These are phyloP conservation scores for Andricus grossulariae DNA, from an alignment of 1,140 invertebrate species.

Conservation along the genomic window DNA sequence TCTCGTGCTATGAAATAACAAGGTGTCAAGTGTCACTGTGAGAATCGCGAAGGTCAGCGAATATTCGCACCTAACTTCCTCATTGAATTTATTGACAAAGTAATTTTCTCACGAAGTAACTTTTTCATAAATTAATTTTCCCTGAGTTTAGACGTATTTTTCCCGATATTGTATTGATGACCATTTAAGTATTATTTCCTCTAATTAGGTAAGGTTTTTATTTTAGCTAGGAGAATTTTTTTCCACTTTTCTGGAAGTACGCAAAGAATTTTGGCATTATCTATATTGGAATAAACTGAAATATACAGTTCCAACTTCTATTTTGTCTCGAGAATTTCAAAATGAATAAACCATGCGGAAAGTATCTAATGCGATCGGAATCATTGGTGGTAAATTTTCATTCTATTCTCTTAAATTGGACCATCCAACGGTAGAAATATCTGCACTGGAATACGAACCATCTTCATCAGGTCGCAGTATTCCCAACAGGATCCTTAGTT, in stretches of 20 bases:
- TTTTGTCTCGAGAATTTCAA: no score
- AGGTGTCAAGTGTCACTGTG: conserved; percentile 16
- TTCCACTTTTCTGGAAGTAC: no score
- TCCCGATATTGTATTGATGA: no score
- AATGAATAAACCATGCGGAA: no score
- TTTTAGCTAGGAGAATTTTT: no score
- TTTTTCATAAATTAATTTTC: not conserved
- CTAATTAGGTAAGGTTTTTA: no score
- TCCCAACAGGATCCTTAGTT: not conserved
- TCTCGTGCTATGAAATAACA: not conserved
- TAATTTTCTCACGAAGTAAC: no score
- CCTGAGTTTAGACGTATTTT: no score
- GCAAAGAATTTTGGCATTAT: no score
- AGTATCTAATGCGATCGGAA: not conserved
- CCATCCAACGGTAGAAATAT: not conserved
- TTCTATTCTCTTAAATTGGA: not conserved
- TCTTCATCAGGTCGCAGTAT: not conserved
- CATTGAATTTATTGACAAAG: not conserved
- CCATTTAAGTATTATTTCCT: no score
- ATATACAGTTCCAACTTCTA: no score
- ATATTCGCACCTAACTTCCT: not conserved
- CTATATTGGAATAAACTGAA: no score
- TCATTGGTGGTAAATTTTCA: not conserved
- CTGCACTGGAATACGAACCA: not conserved
- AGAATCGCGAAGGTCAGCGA: conserved; percentile 8